These are phyloP conservation scores for Artibeus lituratus DNA, from an alignment of 2,797 vertebrate species.

Conservation along the genomic window DNA sequence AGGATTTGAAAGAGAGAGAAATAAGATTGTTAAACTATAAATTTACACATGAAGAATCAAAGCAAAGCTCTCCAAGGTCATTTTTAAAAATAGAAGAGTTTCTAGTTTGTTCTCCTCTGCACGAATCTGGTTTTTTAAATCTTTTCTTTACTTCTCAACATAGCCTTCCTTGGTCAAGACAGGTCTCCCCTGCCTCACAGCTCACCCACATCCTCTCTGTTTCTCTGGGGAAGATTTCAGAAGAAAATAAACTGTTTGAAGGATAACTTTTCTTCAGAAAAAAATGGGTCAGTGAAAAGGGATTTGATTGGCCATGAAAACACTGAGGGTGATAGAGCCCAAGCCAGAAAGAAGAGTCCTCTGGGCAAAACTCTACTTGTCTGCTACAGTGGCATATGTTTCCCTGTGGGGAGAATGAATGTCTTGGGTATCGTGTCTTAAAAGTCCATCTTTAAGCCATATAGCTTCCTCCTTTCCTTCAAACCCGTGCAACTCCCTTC, in stretches of 20 bases:
- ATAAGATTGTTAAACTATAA: neutral
- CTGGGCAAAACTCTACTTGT: neutral
- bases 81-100: neutral
- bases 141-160: neutral
- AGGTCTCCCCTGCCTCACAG: neutral
- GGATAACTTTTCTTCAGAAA: neutral
- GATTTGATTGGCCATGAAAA: neutral
- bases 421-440: neutral
- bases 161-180: neutral
- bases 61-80: neutral
- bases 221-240: neutral
- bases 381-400: rapidly evolving
- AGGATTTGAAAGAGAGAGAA: constrained; percentile 2
- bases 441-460: neutral
- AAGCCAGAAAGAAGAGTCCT: neutral
- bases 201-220: neutral
- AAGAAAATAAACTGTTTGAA: neutral
- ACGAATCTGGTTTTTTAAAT: neutral
- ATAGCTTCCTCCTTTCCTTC: neutral
- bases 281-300: neutral
- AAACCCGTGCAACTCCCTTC: neutral
- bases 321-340: neutral
- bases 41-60: neutral
- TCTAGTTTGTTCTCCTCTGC: neutral
- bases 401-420: neutral